These are phyloP conservation scores for Xenentodon cancila DNA, from an alignment of 2,797 vertebrate species.

Conservation along the genomic window DNA sequence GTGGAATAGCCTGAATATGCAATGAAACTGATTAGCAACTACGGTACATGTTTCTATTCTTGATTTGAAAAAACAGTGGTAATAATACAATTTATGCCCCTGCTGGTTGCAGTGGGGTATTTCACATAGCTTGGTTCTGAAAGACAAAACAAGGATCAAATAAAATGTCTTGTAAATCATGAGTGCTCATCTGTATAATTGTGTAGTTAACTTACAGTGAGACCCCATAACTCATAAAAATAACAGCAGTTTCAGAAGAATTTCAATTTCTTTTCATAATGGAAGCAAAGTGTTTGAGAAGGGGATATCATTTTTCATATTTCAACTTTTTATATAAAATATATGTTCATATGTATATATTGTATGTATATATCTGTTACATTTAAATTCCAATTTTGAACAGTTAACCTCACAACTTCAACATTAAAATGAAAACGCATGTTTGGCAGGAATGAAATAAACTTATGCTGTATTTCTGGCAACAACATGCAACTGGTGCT, in stretches of 20 bases:
- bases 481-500: slow-evolving; percentile 81
- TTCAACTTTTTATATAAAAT: slow-evolving; percentile 76
- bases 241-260: slow-evolving; percentile 13
- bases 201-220: slow-evolving; percentile 27
- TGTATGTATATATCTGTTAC: slow-evolving; percentile 70
- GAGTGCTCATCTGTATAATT: slow-evolving; percentile 46
- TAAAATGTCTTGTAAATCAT: slow-evolving; percentile 18
- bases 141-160: slow-evolving; percentile 19
- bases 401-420: slow-evolving; percentile 74
- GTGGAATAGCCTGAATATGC: slow-evolving; percentile 78
- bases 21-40: slow-evolving; percentile 71
- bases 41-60: slow-evolving; percentile 61
- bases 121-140: slow-evolving; percentile 39
- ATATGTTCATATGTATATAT: slow-evolving; percentile 75
- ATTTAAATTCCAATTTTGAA: slow-evolving; percentile 77
- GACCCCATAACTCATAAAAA: slow-evolving; percentile 24
- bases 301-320: slow-evolving; percentile 58
- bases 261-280: slow-evolving; percentile 35
- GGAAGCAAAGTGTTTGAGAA: slow-evolving; percentile 41
- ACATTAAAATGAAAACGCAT: slow-evolving; percentile 74
- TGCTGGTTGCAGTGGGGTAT: slow-evolving; percentile 35
- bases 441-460: slow-evolving; percentile 68
- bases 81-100: slow-evolving; percentile 54
- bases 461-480: slow-evolving; percentile 63
- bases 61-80: slow-evolving; percentile 69